phyloP scores from a whole-genome alignment of 2,888 invertebrate species.

The Abrostola tripartita region DNA sequence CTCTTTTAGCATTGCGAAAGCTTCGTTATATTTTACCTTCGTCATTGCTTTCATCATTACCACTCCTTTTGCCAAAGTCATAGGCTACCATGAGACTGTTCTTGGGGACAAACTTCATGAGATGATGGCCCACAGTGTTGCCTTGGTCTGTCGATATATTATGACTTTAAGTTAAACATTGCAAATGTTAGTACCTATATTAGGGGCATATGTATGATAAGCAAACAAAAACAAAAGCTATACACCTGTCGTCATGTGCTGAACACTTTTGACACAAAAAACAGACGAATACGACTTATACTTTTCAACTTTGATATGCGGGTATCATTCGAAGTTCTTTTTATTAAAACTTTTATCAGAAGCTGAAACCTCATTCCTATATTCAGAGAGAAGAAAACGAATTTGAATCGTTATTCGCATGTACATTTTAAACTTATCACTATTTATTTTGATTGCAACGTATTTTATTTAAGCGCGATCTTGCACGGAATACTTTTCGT shows the following conservation, averaged over 20 bases:
- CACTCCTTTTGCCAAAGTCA: conserved; percentile 81
- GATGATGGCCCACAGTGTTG: conserved; percentile 59
- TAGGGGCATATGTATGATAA: conserved; percentile 8
- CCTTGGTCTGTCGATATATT: conserved; percentile 60
- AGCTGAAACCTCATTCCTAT: conserved; percentile 41
- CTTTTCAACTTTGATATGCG: conserved; percentile 33
- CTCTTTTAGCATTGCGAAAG: conserved; percentile 26
- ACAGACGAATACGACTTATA: conserved; percentile 19
- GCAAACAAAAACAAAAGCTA: conserved; percentile 29
- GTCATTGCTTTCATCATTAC: conserved; percentile 69
- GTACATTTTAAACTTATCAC: not conserved
- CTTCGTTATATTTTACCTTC: conserved; percentile 74
- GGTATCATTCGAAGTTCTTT: conserved; percentile 20
- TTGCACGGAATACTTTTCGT: conserved; percentile 19
- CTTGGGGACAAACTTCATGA: conserved; percentile 76
- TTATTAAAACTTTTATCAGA: conserved; percentile 26
- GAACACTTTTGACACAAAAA: conserved; percentile 18
- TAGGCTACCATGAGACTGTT: conserved; percentile 74
- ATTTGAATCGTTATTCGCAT: not conserved
- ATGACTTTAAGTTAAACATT: conserved; percentile 29
- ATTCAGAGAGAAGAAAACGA: conserved; percentile 38
- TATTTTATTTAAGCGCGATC: conserved; percentile 17
- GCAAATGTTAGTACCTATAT: conserved; percentile 17
- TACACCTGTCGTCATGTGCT: conserved; percentile 43
- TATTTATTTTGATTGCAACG: conserved; percentile 19